These are phyloP conservation scores for Otolemur garnettii DNA, from an alignment of 2,113 vertebrate genomes.

Conservation along the genomic window DNA sequence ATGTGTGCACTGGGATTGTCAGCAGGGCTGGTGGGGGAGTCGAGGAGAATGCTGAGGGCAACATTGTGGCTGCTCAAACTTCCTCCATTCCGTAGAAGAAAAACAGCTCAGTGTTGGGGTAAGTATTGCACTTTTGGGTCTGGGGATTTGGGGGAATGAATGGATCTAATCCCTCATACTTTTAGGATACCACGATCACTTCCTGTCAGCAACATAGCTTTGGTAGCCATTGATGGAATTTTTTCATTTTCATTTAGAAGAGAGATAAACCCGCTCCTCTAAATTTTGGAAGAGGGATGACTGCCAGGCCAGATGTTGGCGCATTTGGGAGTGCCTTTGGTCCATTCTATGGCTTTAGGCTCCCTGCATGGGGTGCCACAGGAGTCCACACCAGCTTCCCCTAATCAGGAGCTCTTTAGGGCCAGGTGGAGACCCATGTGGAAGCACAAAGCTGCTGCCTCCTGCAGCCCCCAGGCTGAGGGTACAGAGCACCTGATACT, in stretches of 20 bases:
- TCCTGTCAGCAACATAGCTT: not conserved
- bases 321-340: not conserved
- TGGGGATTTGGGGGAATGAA: not conserved
- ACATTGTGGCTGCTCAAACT: not conserved
- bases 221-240: not conserved
- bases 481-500: not conserved
- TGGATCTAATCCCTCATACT: not conserved
- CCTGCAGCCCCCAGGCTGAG: not conserved
- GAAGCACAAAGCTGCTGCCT: not conserved
- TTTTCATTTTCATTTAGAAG: not conserved
- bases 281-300: not conserved
- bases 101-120: not conserved
- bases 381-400: not conserved
- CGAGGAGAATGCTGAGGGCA: not conserved
- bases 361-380: rapidly evolving
- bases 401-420: not conserved
- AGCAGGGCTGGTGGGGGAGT: not conserved
- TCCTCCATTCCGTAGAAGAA: not conserved
- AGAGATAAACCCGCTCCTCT: not conserved
- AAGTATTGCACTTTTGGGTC: not conserved
- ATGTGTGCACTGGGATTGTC: not conserved
- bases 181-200: not conserved
- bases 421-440: not conserved
- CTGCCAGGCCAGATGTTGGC: not conserved
- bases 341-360: not conserved